These are phyloP conservation scores for Poeciliopsis retropinna DNA, from an alignment of 2,113 vertebrate genomes.

Conservation along the genomic window DNA sequence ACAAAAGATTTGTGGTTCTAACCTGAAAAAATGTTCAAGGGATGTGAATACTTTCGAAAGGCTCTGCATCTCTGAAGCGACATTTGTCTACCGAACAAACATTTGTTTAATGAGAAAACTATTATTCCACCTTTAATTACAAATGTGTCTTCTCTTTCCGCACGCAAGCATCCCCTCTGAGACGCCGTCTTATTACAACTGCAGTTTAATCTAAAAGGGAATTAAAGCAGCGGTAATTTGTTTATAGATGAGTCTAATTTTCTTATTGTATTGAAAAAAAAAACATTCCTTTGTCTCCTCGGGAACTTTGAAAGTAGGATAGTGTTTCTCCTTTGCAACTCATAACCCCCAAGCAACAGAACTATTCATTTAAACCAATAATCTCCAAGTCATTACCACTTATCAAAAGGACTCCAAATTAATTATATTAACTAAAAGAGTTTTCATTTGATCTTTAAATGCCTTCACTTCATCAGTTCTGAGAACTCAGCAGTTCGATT, in stretches of 20 bases:
- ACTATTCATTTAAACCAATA: slow-evolving; percentile 80
- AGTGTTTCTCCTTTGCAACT: slow-evolving; percentile 42
- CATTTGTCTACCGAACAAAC: slow-evolving; percentile 56
- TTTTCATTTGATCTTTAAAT: slow-evolving; percentile 80
- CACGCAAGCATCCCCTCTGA: slow-evolving; percentile 73
- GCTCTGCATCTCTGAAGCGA: neutral
- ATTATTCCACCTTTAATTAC: slow-evolving; percentile 76
- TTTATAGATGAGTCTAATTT: slow-evolving; percentile 78
- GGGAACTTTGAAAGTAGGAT: slow-evolving; percentile 75
- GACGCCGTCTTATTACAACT: slow-evolving; percentile 72
- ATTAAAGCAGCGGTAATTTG: slow-evolving; percentile 80
- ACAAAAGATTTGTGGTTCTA: neutral
- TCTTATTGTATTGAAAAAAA: slow-evolving; percentile 74
- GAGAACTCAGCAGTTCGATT: slow-evolving; percentile 77
- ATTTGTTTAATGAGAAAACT: slow-evolving; percentile 69
- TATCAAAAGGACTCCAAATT: slow-evolving; percentile 79
- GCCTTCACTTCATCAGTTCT: slow-evolving; percentile 77
- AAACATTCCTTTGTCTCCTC: slow-evolving; percentile 73
- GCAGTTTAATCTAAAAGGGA: slow-evolving; percentile 78
- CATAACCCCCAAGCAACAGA: slow-evolving; percentile 50
- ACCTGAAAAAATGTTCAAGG: neutral
- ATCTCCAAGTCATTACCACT: slow-evolving; percentile 79
- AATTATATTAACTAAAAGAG: slow-evolving; percentile 77
- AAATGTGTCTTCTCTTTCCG: slow-evolving; percentile 61
- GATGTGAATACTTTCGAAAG: neutral